These are phyloP conservation scores for Phasia obesa DNA, from an alignment of 2,888 invertebrate genomes.

Conservation along the genomic window DNA sequence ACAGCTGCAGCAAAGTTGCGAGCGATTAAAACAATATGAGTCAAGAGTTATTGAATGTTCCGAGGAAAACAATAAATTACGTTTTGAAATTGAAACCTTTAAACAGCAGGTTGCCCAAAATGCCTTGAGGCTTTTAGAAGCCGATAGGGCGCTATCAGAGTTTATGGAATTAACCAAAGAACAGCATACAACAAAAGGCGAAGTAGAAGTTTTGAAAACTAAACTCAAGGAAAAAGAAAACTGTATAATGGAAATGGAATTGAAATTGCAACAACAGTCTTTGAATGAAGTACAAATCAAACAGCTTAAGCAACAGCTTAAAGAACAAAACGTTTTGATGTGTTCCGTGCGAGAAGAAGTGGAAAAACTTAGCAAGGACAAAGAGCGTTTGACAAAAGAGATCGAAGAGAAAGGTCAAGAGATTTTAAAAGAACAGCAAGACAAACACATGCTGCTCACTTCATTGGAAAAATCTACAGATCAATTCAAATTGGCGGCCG, in stretches of 20 bases:
- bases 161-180: slow-evolving; percentile 56
- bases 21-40: slow-evolving; percentile 59
- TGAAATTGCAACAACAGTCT: slow-evolving; percentile 40
- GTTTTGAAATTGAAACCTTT: slow-evolving; percentile 67
- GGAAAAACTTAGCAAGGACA: slow-evolving; percentile 52
- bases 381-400: slow-evolving; percentile 50
- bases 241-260: slow-evolving; percentile 29
- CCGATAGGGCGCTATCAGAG: slow-evolving; percentile 64
- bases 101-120: slow-evolving; percentile 66
- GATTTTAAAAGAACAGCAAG: slow-evolving; percentile 67
- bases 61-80: slow-evolving; percentile 59
- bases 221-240: slow-evolving; percentile 60
- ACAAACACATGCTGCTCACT: slow-evolving; percentile 62
- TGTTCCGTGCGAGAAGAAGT: slow-evolving; percentile 39
- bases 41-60: slow-evolving; percentile 45
- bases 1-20: slow-evolving; percentile 36
- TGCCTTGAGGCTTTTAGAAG: slow-evolving; percentile 58
- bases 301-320: slow-evolving; percentile 37
- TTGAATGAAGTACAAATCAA: slow-evolving; percentile 22
- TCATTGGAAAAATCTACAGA: slow-evolving; percentile 71
- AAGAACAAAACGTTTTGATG: slow-evolving; percentile 51
- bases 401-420: slow-evolving; percentile 38
- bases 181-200: slow-evolving; percentile 45
- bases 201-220: slow-evolving; percentile 61
- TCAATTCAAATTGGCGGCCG: slow-evolving; percentile 62